Evolutionary conservation across 2,888 invertebrate genomes (phyloP).

Genomic region (Erynnis tages): DNA sequence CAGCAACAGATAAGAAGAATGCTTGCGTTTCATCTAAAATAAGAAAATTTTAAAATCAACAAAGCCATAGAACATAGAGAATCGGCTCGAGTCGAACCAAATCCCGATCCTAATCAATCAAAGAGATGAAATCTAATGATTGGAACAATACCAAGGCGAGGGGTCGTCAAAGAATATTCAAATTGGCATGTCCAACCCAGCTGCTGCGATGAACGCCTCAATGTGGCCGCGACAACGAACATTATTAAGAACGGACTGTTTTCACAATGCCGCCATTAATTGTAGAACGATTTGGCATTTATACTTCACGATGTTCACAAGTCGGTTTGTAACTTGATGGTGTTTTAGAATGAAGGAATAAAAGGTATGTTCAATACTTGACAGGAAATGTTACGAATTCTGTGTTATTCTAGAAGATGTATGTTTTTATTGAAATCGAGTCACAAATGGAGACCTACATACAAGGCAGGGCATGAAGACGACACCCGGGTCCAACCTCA

Average conservation of each 20-base stretch:
- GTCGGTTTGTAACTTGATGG: no score
- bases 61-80: not conserved
- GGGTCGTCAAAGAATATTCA: slow-evolving; percentile 26
- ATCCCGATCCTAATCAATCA: slow-evolving; percentile 8
- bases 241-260: slow-evolving; percentile 58
- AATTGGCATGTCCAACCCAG: slow-evolving; percentile 42
- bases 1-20: no score
- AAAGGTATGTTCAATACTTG: not conserved
- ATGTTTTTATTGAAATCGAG: no score
- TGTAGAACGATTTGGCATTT: slow-evolving; percentile 38
- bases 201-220: slow-evolving; percentile 44
- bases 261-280: slow-evolving; percentile 52
- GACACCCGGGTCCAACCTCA: no score
- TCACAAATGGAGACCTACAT: no score
- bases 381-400: no score
- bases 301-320: slow-evolving; percentile 34
- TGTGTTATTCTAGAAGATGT: no score
- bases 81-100: no score
- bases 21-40: no score
- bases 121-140: slow-evolving; percentile 17
- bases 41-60: not conserved
- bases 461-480: no score
- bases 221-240: slow-evolving; percentile 52
- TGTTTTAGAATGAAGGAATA: no score
- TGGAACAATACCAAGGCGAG: slow-evolving; percentile 19